phyloP scores from a whole-genome alignment of 1,140 invertebrate genomes.

The Drosophila ananassae region DNA sequence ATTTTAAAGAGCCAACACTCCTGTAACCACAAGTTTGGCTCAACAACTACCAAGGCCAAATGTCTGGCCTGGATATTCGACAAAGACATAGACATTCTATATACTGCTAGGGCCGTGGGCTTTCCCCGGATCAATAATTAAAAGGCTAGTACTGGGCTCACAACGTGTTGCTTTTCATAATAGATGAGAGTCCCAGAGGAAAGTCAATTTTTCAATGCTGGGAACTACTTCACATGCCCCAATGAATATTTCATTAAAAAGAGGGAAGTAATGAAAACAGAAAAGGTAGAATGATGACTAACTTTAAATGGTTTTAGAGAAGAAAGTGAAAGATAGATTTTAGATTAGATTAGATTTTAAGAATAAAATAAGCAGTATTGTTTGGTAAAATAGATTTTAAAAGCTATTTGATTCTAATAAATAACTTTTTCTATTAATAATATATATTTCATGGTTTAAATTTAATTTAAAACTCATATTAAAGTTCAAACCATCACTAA shows the following conservation, averaged over 20 bases:
- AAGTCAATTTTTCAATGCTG: conserved; percentile 10
- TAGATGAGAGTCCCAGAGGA: not conserved
- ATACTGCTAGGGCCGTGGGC: not conserved
- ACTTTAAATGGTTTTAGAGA: not conserved
- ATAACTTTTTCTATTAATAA: too few species aligned
- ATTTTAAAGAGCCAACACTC: not conserved
- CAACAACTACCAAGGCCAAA: conserved; percentile 7
- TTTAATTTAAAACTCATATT: not conserved
- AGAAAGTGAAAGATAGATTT: too few species aligned
- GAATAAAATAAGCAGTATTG: not conserved
- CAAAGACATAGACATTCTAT: conserved; percentile 6
- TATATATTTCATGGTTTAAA: not conserved
- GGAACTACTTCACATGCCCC: conserved; percentile 19
- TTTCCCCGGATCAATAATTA: conserved; percentile 28
- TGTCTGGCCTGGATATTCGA: conserved; percentile 18
- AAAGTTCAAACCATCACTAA: not conserved
- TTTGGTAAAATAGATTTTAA: too few species aligned
- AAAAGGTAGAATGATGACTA: not conserved
- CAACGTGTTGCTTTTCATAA: conserved; percentile 22
- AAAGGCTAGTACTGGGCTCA: not conserved
- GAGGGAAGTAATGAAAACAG: not conserved
- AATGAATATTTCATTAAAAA: conserved; percentile 8
- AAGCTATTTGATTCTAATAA: not conserved
- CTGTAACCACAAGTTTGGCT: not conserved
- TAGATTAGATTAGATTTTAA: too few species aligned